Base-by-base conservation (phyloP, 2,888 invertebrate genomes). In the Lithophane semibrunnea region DNA sequence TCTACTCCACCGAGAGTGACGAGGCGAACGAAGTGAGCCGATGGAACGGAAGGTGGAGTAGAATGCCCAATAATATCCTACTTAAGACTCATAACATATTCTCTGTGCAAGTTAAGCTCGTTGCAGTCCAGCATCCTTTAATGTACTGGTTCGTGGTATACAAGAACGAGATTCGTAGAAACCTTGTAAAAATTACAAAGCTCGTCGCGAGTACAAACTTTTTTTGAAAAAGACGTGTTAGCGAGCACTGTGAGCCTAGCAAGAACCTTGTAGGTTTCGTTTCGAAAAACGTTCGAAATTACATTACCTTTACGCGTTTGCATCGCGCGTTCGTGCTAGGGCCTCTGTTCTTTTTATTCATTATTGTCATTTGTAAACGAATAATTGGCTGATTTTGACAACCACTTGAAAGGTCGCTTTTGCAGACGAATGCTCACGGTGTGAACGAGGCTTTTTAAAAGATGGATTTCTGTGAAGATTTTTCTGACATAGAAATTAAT, bases 41-140 rank as follows among this genome's bases (percentile, higher is more conserved):
- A n/a, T n/a, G n/a, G n/a, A n/a, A n/a, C n/a, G n/a, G n/a, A n/a
- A n/a, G n/a, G n/a, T n/a, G n/a, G n/a, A n/a, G n/a, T n/a, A n/a
- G n/a, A n/a, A n/a, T n/a, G n/a, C n/a, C n/a, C n/a, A n/a, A n/a
- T n/a, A n/a, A n/a, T n/a, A n/a, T n/a, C n/a, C n/a, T n/a, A n/a
- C n/a, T n/a, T n/a, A n/a, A n/a, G 24, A 44, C 63, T 58, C 56
- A 58, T 68, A 64, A 24, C 37, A 78, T 83, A 58, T 67, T 83
- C 56, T 78, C 63, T 78, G 44, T 68, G 37, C 52, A 44, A 78
- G 63, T 61, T 56, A 76, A 78, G 21, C 83, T 76, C n/a, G 47
- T 44, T 75, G 42, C n/a, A 75, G 42, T 44, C 56, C 49, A n/a
- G 24, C 18, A 21, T 56, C n/a, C 56, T 82, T 81, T 37, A 73